phyloP scores from a whole-genome alignment of 35 echinoderm and acorn worm species.

The Heliocidaris tuberculata region DNA sequence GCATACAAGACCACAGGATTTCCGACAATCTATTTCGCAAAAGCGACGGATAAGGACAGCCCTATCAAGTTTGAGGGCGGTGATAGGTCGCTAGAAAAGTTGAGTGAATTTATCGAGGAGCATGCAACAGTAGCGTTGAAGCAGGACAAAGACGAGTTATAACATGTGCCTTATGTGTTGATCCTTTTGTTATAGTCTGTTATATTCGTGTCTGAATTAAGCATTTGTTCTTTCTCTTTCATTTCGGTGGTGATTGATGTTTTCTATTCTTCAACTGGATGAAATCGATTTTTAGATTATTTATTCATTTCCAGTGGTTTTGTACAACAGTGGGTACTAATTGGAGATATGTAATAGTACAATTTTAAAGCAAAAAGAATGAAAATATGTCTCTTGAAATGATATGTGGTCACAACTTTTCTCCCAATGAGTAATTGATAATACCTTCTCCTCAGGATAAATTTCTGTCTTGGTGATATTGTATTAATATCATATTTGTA shows the following conservation, averaged over 20 bases:
- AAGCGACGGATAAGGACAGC: slow-evolving; percentile 77
- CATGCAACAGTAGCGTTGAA: slow-evolving; percentile 48
- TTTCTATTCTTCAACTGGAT: not conserved
- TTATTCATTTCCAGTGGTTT: not conserved
- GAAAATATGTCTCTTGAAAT: not conserved
- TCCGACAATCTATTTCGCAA: slow-evolving; percentile 91
- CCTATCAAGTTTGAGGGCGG: slow-evolving; percentile 79
- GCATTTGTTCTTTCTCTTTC: not conserved
- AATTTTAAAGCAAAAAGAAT: not conserved
- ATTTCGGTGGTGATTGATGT: not conserved
- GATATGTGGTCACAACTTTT: not conserved
- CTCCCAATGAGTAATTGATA: not conserved
- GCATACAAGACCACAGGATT: slow-evolving; percentile 58
- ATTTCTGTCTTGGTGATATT: not conserved
- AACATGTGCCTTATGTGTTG: slow-evolving; percentile 50
- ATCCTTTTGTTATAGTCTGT: not conserved
- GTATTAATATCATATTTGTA: not conserved
- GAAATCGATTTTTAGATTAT: not conserved
- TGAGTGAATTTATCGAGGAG: slow-evolving; percentile 94
- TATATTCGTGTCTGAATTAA: not conserved
- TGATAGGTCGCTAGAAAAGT: slow-evolving; percentile 66
- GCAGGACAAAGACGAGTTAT: slow-evolving; percentile 82
- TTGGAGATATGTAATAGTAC: not conserved
- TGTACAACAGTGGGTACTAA: not conserved
- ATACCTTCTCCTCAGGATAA: not conserved